A percentile compares a stretch with the other conserved stretches of the same genome.
phyloP scores from a whole-genome alignment of 2,888 invertebrate genomes.

The Coenonympha glycerion region DNA sequence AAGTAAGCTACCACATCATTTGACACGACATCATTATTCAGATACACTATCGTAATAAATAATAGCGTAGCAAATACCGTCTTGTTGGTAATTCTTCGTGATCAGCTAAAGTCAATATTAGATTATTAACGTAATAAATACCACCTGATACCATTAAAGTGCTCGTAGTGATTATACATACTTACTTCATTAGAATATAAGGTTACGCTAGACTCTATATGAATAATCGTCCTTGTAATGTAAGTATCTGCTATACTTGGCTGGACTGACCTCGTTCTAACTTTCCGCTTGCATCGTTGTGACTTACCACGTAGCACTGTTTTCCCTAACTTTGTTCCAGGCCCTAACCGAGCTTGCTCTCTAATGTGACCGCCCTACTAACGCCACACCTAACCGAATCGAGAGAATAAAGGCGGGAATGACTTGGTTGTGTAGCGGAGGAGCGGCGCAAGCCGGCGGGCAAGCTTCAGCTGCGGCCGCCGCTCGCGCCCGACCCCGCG shows the following conservation, averaged over 20 bases:
- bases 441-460: constrained; percentile 67
- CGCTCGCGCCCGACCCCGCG: constrained; percentile 55
- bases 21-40: constrained; percentile 31
- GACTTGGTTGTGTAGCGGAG: constrained; percentile 73
- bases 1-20: constrained; percentile 35
- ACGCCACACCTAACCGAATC: constrained; percentile 70
- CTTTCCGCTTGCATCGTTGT: constrained; percentile 69
- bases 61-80: neutral
- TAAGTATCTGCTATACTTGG: constrained; percentile 41
- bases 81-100: no score
- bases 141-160: no score
- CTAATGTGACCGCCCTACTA: constrained; percentile 76
- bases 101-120: no score
- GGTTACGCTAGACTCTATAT: constrained; percentile 9
- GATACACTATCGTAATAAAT: constrained; percentile 20
- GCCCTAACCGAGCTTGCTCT: constrained; percentile 77
- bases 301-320: constrained; percentile 67
- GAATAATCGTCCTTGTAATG: constrained; percentile 67
- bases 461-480: constrained; percentile 62
- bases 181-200: neutral
- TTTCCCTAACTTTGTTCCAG: constrained; percentile 77
- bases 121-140: no score
- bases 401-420: constrained; percentile 68
- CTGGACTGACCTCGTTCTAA: constrained; percentile 58
- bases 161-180: no score